Percentiles rank a stretch among this genome's conserved stretches.
Conservation (phyloP, 2,888 invertebrate genomes). For the Caenorhabditis parvicauda region DNA sequence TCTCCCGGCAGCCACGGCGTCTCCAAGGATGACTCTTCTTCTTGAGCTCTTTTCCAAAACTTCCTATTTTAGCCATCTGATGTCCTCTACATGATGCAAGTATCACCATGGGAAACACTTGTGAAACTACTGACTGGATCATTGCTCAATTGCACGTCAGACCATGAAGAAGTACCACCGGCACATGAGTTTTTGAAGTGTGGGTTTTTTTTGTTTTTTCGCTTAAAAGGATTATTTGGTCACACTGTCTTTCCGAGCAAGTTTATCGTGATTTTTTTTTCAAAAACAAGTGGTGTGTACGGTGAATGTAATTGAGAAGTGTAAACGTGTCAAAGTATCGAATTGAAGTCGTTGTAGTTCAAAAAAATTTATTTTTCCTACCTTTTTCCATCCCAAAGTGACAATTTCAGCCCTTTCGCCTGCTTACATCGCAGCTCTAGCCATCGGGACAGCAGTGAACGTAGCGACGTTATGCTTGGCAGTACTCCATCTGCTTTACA, state of each 20-base stretch:
- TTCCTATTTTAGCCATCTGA: not conserved
- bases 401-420: conserved; percentile 32
- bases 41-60: too few species aligned
- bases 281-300: too few species aligned
- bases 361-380: not conserved
- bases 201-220: conserved; percentile 16
- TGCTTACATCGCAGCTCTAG: conserved; percentile 39
- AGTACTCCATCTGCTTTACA: conserved; percentile 52
- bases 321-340: too few species aligned
- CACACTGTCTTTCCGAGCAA: too few species aligned
- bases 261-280: too few species aligned
- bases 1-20: not conserved
- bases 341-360: too few species aligned
- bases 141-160: conserved; percentile 46
- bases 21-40: not conserved
- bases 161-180: conserved; percentile 37
- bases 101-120: conserved; percentile 39
- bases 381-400: too few species aligned
- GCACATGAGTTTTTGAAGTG: conserved; percentile 39
- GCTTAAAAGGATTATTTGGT: not conserved
- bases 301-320: too few species aligned
- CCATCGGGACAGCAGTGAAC: conserved; percentile 39
- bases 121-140: conserved; percentile 51
- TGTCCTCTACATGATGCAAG: conserved; percentile 17
- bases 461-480: conserved; percentile 45